Base-by-base conservation (phyloP, 2,888 invertebrate species). In the Erpobdella octoculata region DNA sequence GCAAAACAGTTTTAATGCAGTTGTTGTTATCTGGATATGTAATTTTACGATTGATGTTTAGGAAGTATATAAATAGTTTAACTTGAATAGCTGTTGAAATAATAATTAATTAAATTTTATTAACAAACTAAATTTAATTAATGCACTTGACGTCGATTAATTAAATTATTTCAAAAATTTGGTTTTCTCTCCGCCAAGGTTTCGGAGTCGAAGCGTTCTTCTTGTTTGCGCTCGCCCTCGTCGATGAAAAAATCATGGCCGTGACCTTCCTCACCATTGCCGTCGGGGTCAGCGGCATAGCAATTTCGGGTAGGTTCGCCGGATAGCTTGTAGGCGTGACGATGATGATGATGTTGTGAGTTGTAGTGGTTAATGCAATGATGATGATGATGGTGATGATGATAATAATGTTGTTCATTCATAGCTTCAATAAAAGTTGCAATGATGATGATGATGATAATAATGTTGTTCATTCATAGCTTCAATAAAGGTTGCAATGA, bases 201-300 rank as follows among this genome's bases (percentile, higher is more conserved):
- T 79, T 81, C 73, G 79, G 78, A 6, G 64, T 78, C 12, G 79
- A 79, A 70, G 75, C 78, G 0, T 12, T 78, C 1, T 79, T 79
- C 70, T 78, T 81, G 71, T 75, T 78, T 18, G 64, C 77, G 0
- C 75, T 82, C 31, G 78, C 77, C 9, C 75, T 79, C 33, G 74
- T 78, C 1, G 12, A 70, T 6, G 62, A 72, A 2, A 79, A 80
- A 0, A 62, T 70, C 4, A 5, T 73, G 2, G 81, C 80, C n/a
- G 74, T 82, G 18, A 71, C 78, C 5, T 76, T 81, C 36, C 76
- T 82, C 15, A 78, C 79, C 0, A 28, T 81, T 1, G 80, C 79
- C 53, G 75, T 80, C 8, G 81, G 80, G 6, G 74, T 78, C 25
- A 79, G 80, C 62, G 82, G 81, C 4, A 73, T 82, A 18, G 77